Base-by-base conservation (phyloP, 1,140 invertebrate genomes). In the Adelges cooleyi region DNA sequence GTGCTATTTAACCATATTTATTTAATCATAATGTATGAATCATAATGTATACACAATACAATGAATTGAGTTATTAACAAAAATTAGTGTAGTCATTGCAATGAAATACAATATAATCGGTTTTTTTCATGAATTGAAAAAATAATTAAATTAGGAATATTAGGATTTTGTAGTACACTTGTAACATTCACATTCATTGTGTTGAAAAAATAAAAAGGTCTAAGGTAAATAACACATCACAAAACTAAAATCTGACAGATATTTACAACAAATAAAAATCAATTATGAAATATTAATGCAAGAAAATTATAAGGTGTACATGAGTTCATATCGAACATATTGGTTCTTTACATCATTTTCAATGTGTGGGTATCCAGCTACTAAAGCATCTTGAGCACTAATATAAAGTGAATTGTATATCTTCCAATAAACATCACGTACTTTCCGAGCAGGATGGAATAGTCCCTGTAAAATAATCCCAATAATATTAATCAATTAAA, bases 401-500 rank as follows among this genome's bases (percentile, higher is more conserved):
- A 99, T 99, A 72, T 99, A 99, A 15, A 99, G 80, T 2, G 95
- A 96, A 78, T 99, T 99, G 77, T 98, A 99, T 69, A 97, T 95
- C 78, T 98, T 99, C 97, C 97, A 99, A 75, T 98, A 98, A 1
- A 99, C 95, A 75, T 99, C 97, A 29, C 97, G 84, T 1, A 99
- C 96, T 80, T 99, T 99, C 66, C 97, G 81, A 10, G 97, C 97
- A 10, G 97, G 97, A 80, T 99, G 97, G 75, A 98, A 99, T 20
- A 99, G 77, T 52, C 95, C 96, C 86, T 96, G 77, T 65, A 70
- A 68, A 9, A 52, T 72, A 69, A 59, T 62, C 67, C 50, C 68
- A 56, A 65, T 20, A 33, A 25, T 15, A 33, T 17, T 22, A 38
- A 9, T 20, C 9, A 25, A 4, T 53, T 27, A 29, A 51, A 40